phyloP scores from a whole-genome alignment of 1,140 invertebrate genomes.

The Oedothorax gibbosus region DNA sequence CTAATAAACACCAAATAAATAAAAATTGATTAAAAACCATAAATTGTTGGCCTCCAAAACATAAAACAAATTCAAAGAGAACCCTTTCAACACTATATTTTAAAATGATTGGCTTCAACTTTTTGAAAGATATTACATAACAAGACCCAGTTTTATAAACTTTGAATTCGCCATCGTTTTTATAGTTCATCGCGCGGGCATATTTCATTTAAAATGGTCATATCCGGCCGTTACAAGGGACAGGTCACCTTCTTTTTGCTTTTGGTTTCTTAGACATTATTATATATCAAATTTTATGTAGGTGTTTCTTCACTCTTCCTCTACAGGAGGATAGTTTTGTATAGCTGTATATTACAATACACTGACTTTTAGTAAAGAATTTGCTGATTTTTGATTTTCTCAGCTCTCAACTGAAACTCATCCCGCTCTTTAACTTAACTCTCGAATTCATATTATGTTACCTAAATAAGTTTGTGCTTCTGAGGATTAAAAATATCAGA shows the following conservation, averaged over 20 bases:
- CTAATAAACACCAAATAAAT: conserved; percentile 15
- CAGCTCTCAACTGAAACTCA: too few relatives aligned
- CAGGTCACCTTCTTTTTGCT: conserved; percentile 26
- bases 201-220: conserved; percentile 49
- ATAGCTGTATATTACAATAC: too few relatives aligned
- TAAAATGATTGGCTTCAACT: conserved; percentile 18
- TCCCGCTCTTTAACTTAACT: too few relatives aligned
- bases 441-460: too few relatives aligned
- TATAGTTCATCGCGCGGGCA: conserved; percentile 16
- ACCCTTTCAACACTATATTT: conserved; percentile 19
- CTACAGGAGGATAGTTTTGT: too few relatives aligned
- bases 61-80: not conserved
- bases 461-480: too few relatives aligned
- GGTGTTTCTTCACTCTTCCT: conserved; percentile 1
- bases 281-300: conserved; percentile 45
- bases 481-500: too few relatives aligned
- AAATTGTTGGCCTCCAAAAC: not conserved
- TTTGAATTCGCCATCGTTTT: conserved; percentile 39
- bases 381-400: too few relatives aligned
- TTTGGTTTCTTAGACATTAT: conserved; percentile 11
- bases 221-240: conserved; percentile 40
- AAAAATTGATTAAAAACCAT: conserved; percentile 18
- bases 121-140: conserved; percentile 34
- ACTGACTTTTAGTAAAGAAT: too few relatives aligned
- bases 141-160: conserved; percentile 34